Evolutionary conservation across 2,113 vertebrate genomes (phyloP), one percentile per base, ranked within the genome.

Genomic region (Lamprologus tigripictilis): DNA sequence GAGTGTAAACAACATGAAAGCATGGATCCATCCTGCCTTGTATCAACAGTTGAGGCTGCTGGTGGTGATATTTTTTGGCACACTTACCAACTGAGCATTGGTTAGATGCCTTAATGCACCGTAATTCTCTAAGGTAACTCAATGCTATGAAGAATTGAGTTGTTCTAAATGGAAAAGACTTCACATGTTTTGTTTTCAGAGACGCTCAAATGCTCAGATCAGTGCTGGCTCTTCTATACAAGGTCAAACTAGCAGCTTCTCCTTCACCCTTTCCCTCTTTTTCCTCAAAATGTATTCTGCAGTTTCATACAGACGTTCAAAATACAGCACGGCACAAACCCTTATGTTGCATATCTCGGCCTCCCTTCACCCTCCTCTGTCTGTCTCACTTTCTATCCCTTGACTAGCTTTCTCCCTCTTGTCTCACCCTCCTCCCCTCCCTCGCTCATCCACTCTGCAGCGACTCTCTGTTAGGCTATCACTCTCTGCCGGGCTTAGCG

Each of bases 401-500:
- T 76, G 57, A 26, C 63, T 35, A 14, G 16, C 66, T 49, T 16
- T 14, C 78, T 82, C 57, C 55, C 82, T 19, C 47, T 17, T 9
- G 5, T 16, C 88, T 81, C 87, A 9, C 66, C 37, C 37, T 35
- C 79, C 53, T 31, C 33, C 73, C 13, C 63, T 71, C 54, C 47
- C 79, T 63, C 80, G 4, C 78, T 84, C 88, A 68, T 53, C 58
- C 87, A 73, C 86, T 81, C 66, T 35, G 19, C 68, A 9, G 33
- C 21, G 5, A 66, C 85, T 88, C 86, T 89, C 83, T 80, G 85
- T 88, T 82, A 79, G 86, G 57, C 91, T 90, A 92, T 95, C 94
- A 83, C 90, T 94, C 89, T 93, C 88, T 90, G 89, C 88, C 37
- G 83, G 57, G 92, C 86, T 94, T 92, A 93, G 93, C 63, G 73